These are phyloP conservation scores for Nomada goodeniana DNA, from an alignment of 2,888 invertebrate species.

Conservation along the genomic window DNA sequence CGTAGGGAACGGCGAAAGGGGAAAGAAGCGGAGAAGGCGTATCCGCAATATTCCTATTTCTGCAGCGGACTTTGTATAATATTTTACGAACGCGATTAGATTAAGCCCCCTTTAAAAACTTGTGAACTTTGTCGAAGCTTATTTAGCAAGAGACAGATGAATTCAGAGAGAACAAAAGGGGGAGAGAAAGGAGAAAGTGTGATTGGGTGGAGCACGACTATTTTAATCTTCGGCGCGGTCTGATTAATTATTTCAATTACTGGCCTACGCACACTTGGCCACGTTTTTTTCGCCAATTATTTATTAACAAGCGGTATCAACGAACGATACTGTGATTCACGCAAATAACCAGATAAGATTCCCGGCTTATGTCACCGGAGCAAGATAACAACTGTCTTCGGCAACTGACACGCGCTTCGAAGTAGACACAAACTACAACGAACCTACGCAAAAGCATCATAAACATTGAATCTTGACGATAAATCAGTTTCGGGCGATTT, in stretches of 20 bases:
- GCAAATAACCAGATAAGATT: constrained; percentile 30
- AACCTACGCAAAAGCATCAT: too few relatives aligned
- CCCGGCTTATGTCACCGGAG: constrained; percentile 20
- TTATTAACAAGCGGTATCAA: constrained; percentile 21
- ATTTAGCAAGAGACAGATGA: neutral
- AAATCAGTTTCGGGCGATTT: neutral
- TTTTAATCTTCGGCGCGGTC: neutral
- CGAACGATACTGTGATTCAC: constrained; percentile 36
- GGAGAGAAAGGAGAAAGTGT: neutral
- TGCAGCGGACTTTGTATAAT: neutral
- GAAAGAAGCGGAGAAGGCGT: neutral
- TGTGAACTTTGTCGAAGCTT: neutral
- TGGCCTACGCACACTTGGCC: constrained; percentile 1
- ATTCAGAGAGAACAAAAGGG: neutral
- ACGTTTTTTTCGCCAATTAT: neutral
- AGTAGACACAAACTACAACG: neutral
- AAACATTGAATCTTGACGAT: neutral
- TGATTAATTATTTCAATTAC: constrained; percentile 25
- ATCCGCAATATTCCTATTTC: constrained; percentile 11
- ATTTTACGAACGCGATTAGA: constrained; percentile 36
- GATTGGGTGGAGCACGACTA: neutral
- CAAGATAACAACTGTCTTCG: constrained; percentile 7
- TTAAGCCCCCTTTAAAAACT: constrained; percentile 4
- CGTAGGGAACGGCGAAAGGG: neutral
- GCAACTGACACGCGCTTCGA: neutral